Evolutionary conservation across 2,113 vertebrate species (phyloP), one percentile per base, ranked within the genome.

Genomic region (Scophthalmus maximus): DNA sequence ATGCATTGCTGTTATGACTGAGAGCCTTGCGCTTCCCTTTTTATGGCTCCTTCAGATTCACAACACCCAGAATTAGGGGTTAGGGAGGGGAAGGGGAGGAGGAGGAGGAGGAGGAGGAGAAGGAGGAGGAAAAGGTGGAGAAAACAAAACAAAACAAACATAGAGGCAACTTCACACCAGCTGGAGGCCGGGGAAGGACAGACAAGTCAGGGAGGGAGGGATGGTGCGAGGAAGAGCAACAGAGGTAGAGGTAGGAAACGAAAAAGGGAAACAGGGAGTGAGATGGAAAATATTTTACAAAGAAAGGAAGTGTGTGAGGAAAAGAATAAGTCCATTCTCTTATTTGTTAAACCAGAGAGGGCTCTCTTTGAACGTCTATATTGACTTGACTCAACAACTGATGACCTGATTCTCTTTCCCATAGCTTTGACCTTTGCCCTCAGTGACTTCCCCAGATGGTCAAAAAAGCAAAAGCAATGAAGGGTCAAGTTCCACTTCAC

Each of bases 1-100:
- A 93, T 92, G 82, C 88, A 82, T 70, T 74, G 83, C 88, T 93
- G 88, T 92, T 93, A 92, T 93, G 92, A 88, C 91, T 93, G 89
- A 91, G 79, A 92, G 92, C 79, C 84, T 84, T 88, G 86, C 58
- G 50, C 90, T 93, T 89, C 81, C 81, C 84, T 92, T 92, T 93
- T 93, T 93, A 93, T 84, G 88, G 84, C 84, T 93, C 86, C 87
- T 82, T 92, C 78, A 8, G 90, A 92, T 92, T 90, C 92, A 92
- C 86, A 88, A 89, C 90, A 86, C 87, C 88, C 83, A 86, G 71
- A 86, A 87, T 92, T 62, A 85, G 68, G 71, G 83, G 79, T 75
- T 78, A 63, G 49, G 58, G 46, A 59, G 38, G 46, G 58, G 51
- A n/a, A n/a, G n/a, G n/a, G n/a, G 10, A 66, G 55, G 56, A 55